These are phyloP conservation scores for Physocephala rufipes DNA, from an alignment of 2,888 invertebrate genomes.

Conservation along the genomic window DNA sequence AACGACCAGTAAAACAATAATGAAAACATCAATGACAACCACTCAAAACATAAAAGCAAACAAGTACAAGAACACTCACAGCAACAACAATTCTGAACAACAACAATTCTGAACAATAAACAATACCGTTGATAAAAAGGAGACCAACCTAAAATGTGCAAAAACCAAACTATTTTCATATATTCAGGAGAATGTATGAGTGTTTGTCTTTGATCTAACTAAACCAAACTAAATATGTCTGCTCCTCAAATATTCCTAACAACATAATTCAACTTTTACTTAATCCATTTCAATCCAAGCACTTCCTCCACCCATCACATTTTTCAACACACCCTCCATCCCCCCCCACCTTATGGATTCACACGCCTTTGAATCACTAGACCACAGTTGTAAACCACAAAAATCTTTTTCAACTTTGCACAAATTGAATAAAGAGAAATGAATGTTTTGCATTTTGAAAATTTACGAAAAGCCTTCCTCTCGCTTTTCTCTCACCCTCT, in stretches of 20 bases:
- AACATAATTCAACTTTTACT: background rate
- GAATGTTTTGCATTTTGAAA: background rate
- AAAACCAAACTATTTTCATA: background rate
- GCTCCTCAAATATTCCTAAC: background rate
- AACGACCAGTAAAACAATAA: too few species aligned
- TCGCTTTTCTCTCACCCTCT: too few species aligned
- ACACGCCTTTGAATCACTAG: background rate
- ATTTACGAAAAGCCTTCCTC: background rate
- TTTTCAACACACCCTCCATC: background rate
- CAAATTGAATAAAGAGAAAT: background rate
- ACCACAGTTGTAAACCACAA: background rate
- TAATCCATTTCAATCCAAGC: too few species aligned
- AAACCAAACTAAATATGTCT: background rate
- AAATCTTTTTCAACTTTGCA: background rate
- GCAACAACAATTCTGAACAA: background rate
- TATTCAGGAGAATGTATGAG: background rate
- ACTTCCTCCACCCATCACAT: background rate
- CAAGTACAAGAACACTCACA: too few species aligned
- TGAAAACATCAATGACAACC: too few species aligned
- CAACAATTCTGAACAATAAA: too few species aligned
- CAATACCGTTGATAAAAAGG: too few species aligned
- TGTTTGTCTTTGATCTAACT: background rate
- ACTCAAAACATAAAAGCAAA: too few species aligned
- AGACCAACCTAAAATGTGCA: background rate
- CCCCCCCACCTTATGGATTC: too few species aligned